Percentiles rank a stretch among this genome's conserved stretches.
Evolutionary conservation across 1,140 invertebrate genomes (phyloP).

Genomic region (Anastrepha obliqua): DNA sequence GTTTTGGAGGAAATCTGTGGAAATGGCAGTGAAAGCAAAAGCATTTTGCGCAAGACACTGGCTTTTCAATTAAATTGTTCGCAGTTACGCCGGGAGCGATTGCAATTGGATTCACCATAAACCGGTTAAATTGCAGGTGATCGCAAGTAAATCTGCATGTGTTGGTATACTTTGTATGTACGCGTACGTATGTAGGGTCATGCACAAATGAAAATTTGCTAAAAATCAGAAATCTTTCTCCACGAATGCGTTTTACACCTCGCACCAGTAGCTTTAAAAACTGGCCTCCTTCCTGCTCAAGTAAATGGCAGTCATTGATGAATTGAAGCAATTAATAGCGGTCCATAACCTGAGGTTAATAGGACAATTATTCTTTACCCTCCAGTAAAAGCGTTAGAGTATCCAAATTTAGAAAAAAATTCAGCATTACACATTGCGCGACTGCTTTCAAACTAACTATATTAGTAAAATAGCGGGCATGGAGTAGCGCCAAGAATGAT

Average conservation of each 20-base stretch:
- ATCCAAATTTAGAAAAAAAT: too few relatives aligned
- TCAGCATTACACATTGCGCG: too few relatives aligned
- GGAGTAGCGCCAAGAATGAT: too few relatives aligned
- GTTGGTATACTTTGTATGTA: background rate
- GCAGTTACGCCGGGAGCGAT: background rate
- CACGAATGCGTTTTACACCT: background rate
- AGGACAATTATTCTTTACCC: too few relatives aligned
- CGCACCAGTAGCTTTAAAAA: background rate
- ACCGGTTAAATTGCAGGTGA: slow-evolving; percentile 24
- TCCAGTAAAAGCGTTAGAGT: too few relatives aligned
- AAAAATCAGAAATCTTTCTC: background rate
- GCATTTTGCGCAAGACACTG: background rate
- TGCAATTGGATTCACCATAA: background rate
- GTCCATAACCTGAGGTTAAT: too few relatives aligned
- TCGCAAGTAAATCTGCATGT: background rate
- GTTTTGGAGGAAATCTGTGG: background rate
- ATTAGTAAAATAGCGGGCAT: too few relatives aligned
- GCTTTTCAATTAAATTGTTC: background rate
- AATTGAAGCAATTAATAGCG: too few relatives aligned
- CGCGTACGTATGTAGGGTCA: background rate
- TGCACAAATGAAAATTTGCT: too few relatives aligned
- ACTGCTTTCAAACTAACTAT: too few relatives aligned
- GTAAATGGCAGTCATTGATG: too few relatives aligned
- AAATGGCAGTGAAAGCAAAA: slow-evolving; percentile 32
- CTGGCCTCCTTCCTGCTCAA: too few relatives aligned